Conservation (phyloP, 2,797 vertebrate genomes). For the Sciurus carolinensis region DNA sequence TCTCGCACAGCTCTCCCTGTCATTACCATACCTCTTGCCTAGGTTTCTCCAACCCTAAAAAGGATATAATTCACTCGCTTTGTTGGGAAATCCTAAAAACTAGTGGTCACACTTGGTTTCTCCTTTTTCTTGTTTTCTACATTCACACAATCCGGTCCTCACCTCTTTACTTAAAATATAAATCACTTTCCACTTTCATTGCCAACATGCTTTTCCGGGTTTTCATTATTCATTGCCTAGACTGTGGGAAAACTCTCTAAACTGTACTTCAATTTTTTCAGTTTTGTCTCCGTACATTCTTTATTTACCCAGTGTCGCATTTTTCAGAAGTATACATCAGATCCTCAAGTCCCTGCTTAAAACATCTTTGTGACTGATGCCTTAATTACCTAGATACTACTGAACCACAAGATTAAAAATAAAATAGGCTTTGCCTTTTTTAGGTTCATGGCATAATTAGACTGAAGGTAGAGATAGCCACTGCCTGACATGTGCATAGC, state of each 20-base stretch:
- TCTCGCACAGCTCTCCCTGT: neutral
- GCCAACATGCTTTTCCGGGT: neutral
- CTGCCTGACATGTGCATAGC: no score
- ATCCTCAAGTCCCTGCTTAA: neutral
- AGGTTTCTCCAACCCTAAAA: neutral
- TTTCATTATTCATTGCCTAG: neutral
- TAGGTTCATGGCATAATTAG: neutral
- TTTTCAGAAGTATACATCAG: slow-evolving; percentile 38
- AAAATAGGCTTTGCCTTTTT: neutral
- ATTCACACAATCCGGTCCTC: slow-evolving; percentile 4
- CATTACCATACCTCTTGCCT: no score
- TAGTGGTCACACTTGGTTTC: neutral
- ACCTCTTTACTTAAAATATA: slow-evolving; percentile 58
- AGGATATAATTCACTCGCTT: neutral
- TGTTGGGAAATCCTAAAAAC: slow-evolving; percentile 11
- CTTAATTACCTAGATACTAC: neutral
- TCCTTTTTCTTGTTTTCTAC: neutral
- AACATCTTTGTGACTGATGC: neutral
- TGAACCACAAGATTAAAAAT: neutral
- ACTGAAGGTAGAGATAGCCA: no score
- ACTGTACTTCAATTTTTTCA: neutral
- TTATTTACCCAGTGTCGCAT: neutral
- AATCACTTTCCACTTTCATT: neutral
- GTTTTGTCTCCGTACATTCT: neutral
- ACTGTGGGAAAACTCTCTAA: neutral